These are phyloP conservation scores for Rhodophaea formosa DNA, from an alignment of 2,888 invertebrate genomes.

Conservation along the genomic window DNA sequence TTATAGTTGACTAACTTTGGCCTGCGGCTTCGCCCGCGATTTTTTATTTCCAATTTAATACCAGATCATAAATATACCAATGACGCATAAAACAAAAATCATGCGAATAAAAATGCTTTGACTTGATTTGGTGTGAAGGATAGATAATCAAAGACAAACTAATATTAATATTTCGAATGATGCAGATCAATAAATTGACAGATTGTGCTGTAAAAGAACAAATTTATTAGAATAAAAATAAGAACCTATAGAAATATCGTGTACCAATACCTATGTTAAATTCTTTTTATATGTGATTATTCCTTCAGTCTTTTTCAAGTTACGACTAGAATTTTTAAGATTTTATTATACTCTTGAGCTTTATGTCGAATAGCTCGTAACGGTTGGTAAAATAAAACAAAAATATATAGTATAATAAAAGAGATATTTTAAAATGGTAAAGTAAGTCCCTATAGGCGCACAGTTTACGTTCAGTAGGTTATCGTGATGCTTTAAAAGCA, in stretches of 20 bases:
- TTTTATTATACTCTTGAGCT: background rate
- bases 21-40: too few relatives aligned
- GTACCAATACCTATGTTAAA: background rate
- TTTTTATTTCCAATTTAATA: too few relatives aligned
- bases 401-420: constrained; percentile 16
- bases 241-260: background rate
- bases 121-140: too few relatives aligned
- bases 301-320: background rate
- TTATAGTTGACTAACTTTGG: too few relatives aligned
- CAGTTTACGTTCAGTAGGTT: constrained; percentile 29
- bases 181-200: background rate
- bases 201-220: constrained; percentile 4
- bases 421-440: constrained; percentile 24
- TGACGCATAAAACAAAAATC: too few relatives aligned
- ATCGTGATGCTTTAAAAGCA: constrained; percentile 54
- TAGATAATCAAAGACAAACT: too few relatives aligned
- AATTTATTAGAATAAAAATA: background rate
- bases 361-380: background rate
- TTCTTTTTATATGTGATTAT: background rate
- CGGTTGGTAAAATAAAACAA: background rate
- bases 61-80: too few relatives aligned
- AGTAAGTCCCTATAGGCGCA: constrained; percentile 17
- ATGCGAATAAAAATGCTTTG: too few relatives aligned
- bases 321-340: background rate
- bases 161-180: too few relatives aligned